Evolutionary conservation across 2,888 invertebrate genomes (phyloP).

Genomic region (Euphydryas editha): DNA sequence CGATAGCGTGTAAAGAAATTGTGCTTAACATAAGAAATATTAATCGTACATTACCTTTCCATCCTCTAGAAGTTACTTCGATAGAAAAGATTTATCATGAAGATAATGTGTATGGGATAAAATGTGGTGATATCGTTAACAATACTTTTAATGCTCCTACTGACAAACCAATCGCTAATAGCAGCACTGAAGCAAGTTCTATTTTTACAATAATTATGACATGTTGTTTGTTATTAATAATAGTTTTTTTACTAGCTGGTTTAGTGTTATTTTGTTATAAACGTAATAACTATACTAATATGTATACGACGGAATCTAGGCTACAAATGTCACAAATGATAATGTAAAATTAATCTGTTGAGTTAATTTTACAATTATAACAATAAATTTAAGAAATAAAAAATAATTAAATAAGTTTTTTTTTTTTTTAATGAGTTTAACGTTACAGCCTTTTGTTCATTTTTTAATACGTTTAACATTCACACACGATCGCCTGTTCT

Average conservation of each 20-base stretch:
- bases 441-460: too few relatives aligned
- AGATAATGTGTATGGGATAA: slow-evolving; percentile 74
- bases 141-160: slow-evolving; percentile 30
- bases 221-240: slow-evolving; percentile 51
- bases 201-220: slow-evolving; percentile 44
- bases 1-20: slow-evolving; percentile 69
- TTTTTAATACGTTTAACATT: too few relatives aligned
- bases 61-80: slow-evolving; percentile 64
- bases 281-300: slow-evolving; percentile 26
- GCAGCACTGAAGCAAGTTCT: slow-evolving; percentile 28
- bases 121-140: slow-evolving; percentile 59
- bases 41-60: slow-evolving; percentile 48
- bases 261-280: slow-evolving; percentile 39
- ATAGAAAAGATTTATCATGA: slow-evolving; percentile 71
- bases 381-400: not conserved
- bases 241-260: slow-evolving; percentile 45
- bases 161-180: slow-evolving; percentile 13
- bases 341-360: slow-evolving; percentile 52
- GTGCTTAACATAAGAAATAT: slow-evolving; percentile 56
- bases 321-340: slow-evolving; percentile 51
- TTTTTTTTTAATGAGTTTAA: too few relatives aligned
- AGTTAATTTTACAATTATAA: slow-evolving; percentile 26
- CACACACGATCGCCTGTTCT: too few relatives aligned
- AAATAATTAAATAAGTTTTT: not conserved
- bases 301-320: slow-evolving; percentile 48